These are phyloP conservation scores for Tuta absoluta DNA, from an alignment of 2,888 invertebrate genomes.

Conservation along the genomic window DNA sequence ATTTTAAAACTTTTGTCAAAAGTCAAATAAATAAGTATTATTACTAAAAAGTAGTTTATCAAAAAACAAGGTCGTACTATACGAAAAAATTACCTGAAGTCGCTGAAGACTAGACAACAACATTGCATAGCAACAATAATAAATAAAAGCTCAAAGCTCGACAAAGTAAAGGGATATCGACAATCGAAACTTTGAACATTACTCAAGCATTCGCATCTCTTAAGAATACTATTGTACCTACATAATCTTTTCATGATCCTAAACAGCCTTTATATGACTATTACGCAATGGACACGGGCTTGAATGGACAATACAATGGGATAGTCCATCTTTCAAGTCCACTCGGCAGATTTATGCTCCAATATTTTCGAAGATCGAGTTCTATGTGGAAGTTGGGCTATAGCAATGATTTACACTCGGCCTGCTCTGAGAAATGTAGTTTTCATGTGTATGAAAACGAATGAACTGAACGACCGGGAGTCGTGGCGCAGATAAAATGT, in stretches of 20 bases:
- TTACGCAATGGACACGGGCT: conserved; percentile 60
- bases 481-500: conserved; percentile 12
- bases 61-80: no score
- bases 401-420: conserved; percentile 52
- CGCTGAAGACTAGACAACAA: not conserved
- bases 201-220: conserved; percentile 51
- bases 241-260: conserved; percentile 58
- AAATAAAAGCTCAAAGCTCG: conserved; percentile 1
- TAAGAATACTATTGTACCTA: conserved; percentile 49
- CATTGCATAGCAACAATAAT: not conserved
- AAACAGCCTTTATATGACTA: conserved; percentile 63
- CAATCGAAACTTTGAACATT: conserved; percentile 62
- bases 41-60: no score
- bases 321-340: conserved; percentile 53
- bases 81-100: not conserved
- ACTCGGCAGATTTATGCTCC: conserved; percentile 59
- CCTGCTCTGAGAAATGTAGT: conserved; percentile 28
- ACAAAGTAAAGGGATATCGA: conserved; percentile 53
- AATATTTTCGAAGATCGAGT: conserved; percentile 58
- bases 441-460: conserved; percentile 26
- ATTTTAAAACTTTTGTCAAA: no score
- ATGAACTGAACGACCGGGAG: conserved; percentile 21
- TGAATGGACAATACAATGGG: conserved; percentile 55
- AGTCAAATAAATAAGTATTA: no score
- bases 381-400: conserved; percentile 47